Base-by-base conservation (phyloP, 2,888 invertebrate species). In the Eurytoma adleriae region DNA sequence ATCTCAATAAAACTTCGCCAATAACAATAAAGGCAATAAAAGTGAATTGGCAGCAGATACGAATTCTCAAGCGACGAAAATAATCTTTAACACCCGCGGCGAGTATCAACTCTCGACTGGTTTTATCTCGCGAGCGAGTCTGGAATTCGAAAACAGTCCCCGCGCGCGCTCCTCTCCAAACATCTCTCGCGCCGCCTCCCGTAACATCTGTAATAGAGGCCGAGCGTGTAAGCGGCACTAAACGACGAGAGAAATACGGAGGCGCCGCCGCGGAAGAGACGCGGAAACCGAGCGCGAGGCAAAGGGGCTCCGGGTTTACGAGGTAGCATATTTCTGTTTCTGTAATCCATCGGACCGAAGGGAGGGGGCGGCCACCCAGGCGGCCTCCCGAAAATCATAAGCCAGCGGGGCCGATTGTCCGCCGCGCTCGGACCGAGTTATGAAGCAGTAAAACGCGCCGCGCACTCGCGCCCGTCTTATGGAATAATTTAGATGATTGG, bases 291-390 rank as follows among this genome's bases (percentile, higher is more conserved):
- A 67, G 83, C 80, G 66, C 74, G 50, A 27, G 80, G 70, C 75
- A 83, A 82, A 24, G 24, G 56, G 24, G 52, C 40, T 68, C 86
- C 85, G 85, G 83, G 82, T 89, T 90, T 90, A 90, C 89, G 90
- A 90, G 88, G 86, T 88, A 88, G 87, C 89, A 90, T 90, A 90
- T 90, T 90, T 90, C 89, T 89, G 89, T 87, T 89, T 86, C 88
- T 85, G 88, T 87, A 87, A 84, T 83, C 83, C 83, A 57, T 83
- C 81, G 78, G 30, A 59, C 79, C 74, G 74, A 64, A 64, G 70
- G 56, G 57, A 16, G 83, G 84, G 72, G 57, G 62, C 74, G 88
- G 83, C 89, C 88, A 90, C 90, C 90, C 90, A 90, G 83, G 86
- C 83, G 30, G 59, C 56, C 72, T 69, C 10, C 86, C 87, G 88